A percentile compares a stretch with the other conserved stretches of the same genome.
Conservation (phyloP, 1,140 invertebrate species). For the Druon quercuslanigerum region DNA sequence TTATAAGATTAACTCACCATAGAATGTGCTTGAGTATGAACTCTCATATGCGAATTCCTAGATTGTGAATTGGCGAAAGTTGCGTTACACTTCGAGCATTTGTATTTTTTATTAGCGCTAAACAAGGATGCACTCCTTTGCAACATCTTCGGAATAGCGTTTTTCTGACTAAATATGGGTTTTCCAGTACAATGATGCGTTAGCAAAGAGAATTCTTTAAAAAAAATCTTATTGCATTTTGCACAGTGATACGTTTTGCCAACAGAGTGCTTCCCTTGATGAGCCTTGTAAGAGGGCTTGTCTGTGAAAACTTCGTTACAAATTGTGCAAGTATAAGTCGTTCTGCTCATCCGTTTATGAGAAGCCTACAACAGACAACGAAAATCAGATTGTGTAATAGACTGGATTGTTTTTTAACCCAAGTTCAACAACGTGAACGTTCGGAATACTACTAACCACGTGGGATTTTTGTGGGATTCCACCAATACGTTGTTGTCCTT, state of each 20-base stretch:
- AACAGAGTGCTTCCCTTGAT: constrained; percentile 60
- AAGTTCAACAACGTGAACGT: too few species aligned
- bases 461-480: neutral
- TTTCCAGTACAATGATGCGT: constrained; percentile 60
- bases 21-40: constrained; percentile 49
- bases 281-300: constrained; percentile 52
- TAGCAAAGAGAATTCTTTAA: constrained; percentile 65
- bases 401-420: neutral
- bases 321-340: constrained; percentile 49
- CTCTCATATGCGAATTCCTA: constrained; percentile 61
- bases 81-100: constrained; percentile 60
- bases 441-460: neutral
- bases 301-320: constrained; percentile 60
- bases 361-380: constrained; percentile 48
- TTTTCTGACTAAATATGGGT: constrained; percentile 47
- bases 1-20: constrained; percentile 28
- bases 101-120: constrained; percentile 54
- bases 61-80: constrained; percentile 57
- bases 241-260: constrained; percentile 65
- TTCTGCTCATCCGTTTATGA: constrained; percentile 55
- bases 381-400: constrained; percentile 6
- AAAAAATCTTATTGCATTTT: constrained; percentile 68
- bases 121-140: constrained; percentile 37
- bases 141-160: constrained; percentile 37
- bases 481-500: neutral